A percentile compares a stretch with the other conserved stretches of the same genome.
Evolutionary conservation across 2,113 vertebrate genomes (phyloP).

Genomic region (Propithecus coquereli): DNA sequence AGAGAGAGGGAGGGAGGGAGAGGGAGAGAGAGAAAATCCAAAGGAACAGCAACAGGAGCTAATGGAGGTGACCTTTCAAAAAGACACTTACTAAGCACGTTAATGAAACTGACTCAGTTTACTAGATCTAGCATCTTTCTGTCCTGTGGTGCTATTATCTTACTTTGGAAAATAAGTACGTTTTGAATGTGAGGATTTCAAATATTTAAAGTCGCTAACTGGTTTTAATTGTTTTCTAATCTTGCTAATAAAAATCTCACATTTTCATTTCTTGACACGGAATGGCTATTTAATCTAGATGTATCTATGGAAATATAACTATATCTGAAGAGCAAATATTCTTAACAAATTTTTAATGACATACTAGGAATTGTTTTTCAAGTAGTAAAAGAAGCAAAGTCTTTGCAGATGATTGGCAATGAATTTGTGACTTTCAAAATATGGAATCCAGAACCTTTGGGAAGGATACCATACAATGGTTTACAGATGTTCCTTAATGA

Average conservation of each 20-base stretch:
- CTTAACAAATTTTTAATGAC: background rate
- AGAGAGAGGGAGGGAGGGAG: background rate
- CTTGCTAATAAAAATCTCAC: background rate
- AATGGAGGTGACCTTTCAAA: slow-evolving; percentile 47
- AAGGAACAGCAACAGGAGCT: background rate
- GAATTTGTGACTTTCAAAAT: slow-evolving; percentile 43
- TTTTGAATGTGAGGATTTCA: background rate
- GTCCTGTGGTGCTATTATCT: background rate
- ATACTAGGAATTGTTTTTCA: background rate
- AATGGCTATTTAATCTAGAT: background rate
- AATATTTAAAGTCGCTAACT: slow-evolving; percentile 1
- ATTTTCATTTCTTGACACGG: slow-evolving; percentile 4
- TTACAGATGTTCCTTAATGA: background rate
- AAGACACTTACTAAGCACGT: slow-evolving; percentile 17
- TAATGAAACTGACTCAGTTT: slow-evolving; percentile 5
- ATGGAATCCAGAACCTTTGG: background rate
- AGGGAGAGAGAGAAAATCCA: background rate
- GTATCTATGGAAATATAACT: background rate
- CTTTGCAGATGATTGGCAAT: background rate
- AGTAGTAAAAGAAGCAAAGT: background rate
- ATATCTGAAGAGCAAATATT: slow-evolving; percentile 26
- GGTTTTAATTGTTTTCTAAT: slow-evolving; percentile 32
- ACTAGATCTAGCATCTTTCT: slow-evolving; percentile 19
- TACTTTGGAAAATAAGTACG: slow-evolving; percentile 19
- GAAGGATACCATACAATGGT: background rate